Evolutionary conservation across 1,140 invertebrate species (phyloP), one percentile per base, ranked within the genome.

Genomic region (Anastrepha ludens): DNA sequence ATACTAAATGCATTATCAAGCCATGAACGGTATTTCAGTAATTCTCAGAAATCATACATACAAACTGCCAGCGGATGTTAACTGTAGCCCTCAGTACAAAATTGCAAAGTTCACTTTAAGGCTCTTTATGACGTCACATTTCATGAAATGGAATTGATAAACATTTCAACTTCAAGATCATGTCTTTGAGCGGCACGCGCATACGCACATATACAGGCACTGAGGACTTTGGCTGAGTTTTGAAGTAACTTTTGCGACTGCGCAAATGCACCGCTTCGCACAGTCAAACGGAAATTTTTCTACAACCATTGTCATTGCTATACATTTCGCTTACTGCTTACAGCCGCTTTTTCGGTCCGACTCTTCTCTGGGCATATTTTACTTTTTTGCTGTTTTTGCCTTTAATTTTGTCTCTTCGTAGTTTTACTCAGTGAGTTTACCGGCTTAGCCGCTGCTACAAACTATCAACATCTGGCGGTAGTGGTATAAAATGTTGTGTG

Each of bases 401-500:
- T 39, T 4, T 0, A 2, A 29, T 67, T 67, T 81, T 20, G 47
- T 55, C 47, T 29, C 85, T 60, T 86, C 62, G 59, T 60, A 55
- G 47, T 55, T 81, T 50, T 81, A 55, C 74, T 81, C 74, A 81
- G n/a, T 58, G 20, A 50, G 20, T 20, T 81, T 55, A 6, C 74
- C 74, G 74, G 74, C 50, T 29, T 20, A 55, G n/a, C 67, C 67
- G 67, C 67, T 44, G 39, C 67, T 74, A 41, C 67, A 5, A 29
- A 41, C 67, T 44, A 15, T 41, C 67, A 44, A 17, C 67, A 47
- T 44, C 74, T 7, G 47, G 50, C 74, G n/a, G 74, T 81, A n/a
- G 59, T 70, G 86, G 86, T 92, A 92, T 92, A 92, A 92, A 92
- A 90, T 87, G 88, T 87, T 87, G 88, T 64, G 90, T 88, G 50